Conservation (phyloP, 37 sponge, comb jelly and placozoan species). For the Geodia barretti region DNA sequence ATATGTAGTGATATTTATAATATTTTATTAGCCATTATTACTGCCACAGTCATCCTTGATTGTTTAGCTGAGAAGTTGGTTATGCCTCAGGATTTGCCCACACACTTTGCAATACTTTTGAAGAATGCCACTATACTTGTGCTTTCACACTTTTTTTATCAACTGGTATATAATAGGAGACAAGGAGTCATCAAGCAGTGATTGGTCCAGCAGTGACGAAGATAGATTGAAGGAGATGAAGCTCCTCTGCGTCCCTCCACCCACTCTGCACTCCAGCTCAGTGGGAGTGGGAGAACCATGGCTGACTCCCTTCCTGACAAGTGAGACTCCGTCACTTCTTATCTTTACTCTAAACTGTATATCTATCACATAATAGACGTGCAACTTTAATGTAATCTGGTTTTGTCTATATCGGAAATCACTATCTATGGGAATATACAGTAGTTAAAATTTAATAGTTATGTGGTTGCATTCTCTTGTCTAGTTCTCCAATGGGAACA, state of each 20-base stretch:
- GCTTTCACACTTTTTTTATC: no score
- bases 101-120: no score
- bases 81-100: no score
- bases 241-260: slow-evolving; percentile 29
- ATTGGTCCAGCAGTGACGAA: slow-evolving; percentile 56
- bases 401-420: background rate
- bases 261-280: slow-evolving; percentile 29
- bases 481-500: background rate
- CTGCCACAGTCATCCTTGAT: no score
- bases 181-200: slow-evolving; percentile 4
- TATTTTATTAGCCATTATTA: no score
- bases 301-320: background rate
- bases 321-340: background rate
- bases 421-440: no score
- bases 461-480: no score
- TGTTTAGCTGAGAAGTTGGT: no score
- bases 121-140: background rate
- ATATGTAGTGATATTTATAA: no score
- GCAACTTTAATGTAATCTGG: background rate
- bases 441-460: no score
- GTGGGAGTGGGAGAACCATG: slow-evolving; percentile 49
- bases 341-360: background rate
- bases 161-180: no score
- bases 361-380: background rate
- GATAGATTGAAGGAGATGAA: slow-evolving; percentile 34